Conservation (phyloP, 92 coral and sea anemone species). For the Paragorgia papillata region DNA sequence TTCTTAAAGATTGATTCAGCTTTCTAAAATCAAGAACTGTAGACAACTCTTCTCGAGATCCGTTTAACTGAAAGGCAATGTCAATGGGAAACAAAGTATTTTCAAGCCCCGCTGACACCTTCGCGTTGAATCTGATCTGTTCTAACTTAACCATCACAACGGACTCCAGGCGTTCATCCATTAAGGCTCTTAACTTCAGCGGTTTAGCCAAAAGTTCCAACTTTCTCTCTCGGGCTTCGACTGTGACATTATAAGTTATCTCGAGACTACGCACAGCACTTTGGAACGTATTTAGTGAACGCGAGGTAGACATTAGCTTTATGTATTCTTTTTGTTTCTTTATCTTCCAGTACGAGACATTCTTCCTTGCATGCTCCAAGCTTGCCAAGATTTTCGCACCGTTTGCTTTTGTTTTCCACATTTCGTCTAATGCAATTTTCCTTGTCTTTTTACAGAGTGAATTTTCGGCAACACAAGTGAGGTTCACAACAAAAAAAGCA, state of each 20-base stretch:
- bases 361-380: conserved; percentile 48
- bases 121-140: conserved; percentile 3
- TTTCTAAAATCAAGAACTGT: conserved; percentile 36
- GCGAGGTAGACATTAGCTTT: conserved; percentile 48
- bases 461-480: conserved; percentile 59
- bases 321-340: conserved; percentile 46
- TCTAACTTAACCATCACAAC: neutral
- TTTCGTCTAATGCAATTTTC: conserved; percentile 46
- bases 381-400: conserved; percentile 41
- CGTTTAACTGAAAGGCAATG: conserved; percentile 15
- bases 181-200: conserved; percentile 12
- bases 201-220: conserved; percentile 39
- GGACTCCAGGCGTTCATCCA: neutral
- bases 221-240: conserved; percentile 29
- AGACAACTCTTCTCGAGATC: conserved; percentile 14
- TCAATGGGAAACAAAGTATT: conserved; percentile 18
- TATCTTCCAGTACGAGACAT: conserved; percentile 51
- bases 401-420: conserved; percentile 43
- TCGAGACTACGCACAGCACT: conserved; percentile 46
- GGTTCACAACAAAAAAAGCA: conserved; percentile 50
- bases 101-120: conserved; percentile 2
- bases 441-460: conserved; percentile 63
- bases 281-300: conserved; percentile 47
- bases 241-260: conserved; percentile 51
- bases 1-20: conserved; percentile 43